Evolutionary conservation across 2,888 invertebrate species (phyloP).

Genomic region (Orthosia gracilis): DNA sequence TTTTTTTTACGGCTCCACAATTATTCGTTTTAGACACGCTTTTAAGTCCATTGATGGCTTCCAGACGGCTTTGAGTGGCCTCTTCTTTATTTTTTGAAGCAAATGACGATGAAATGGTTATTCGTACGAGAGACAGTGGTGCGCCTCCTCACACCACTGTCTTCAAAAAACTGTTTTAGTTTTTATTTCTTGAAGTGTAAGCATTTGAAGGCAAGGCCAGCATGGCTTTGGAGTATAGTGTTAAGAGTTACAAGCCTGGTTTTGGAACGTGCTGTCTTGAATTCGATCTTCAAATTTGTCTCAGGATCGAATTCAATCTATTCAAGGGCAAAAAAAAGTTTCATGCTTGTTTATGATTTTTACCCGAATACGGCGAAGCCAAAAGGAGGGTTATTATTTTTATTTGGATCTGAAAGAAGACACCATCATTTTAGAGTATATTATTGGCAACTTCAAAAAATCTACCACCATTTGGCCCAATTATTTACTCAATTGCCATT

Average conservation of each 20-base stretch:
- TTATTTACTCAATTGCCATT: slow-evolving; percentile 7
- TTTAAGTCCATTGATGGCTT: slow-evolving; percentile 25
- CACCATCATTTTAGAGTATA: not conserved
- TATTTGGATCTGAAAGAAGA: too few relatives aligned
- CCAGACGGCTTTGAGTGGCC: not conserved
- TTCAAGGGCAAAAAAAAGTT: too few relatives aligned
- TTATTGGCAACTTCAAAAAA: not conserved
- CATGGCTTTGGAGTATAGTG: not conserved
- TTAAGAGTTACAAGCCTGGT: not conserved
- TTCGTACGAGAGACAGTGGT: not conserved
- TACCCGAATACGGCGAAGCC: too few relatives aligned
- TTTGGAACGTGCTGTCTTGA: not conserved
- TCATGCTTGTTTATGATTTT: too few relatives aligned
- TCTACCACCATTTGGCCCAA: not conserved
- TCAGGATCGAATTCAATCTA: not conserved
- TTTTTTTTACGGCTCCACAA: slow-evolving; percentile 19
- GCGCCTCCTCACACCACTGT: too few relatives aligned
- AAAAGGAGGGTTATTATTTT: too few relatives aligned
- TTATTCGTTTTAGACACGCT: slow-evolving; percentile 26
- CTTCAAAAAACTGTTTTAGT: too few relatives aligned
- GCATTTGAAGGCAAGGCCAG: too few relatives aligned
- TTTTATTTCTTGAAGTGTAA: too few relatives aligned
- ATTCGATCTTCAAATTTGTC: not conserved
- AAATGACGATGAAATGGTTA: not conserved
- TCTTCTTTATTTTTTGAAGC: not conserved